These are phyloP conservation scores for Setipinna tenuifilis DNA, from an alignment of 2,797 vertebrate species.

Conservation along the genomic window DNA sequence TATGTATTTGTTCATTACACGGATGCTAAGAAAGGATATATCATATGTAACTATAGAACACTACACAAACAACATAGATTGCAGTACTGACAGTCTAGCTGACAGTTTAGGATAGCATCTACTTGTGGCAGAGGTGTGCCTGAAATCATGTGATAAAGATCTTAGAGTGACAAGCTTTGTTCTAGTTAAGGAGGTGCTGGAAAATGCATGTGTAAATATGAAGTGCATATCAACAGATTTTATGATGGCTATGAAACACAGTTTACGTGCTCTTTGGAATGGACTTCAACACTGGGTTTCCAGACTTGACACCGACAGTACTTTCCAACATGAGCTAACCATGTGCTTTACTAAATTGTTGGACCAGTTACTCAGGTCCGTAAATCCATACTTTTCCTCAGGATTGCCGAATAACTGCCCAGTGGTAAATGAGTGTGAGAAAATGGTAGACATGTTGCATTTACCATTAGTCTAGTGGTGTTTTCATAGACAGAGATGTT, in stretches of 20 bases:
- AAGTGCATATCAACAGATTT: background rate
- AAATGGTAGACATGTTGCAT: too few species aligned
- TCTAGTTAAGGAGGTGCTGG: background rate
- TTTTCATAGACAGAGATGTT: constrained; percentile 59
- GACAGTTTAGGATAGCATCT: too few species aligned
- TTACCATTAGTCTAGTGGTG: too few species aligned
- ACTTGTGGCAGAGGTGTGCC: too few species aligned
- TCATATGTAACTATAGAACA: too few species aligned
- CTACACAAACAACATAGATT: too few species aligned
- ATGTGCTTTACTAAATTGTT: background rate
- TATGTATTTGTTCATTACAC: too few species aligned
- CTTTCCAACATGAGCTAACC: too few species aligned
- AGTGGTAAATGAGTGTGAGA: background rate
- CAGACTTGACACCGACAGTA: background rate
- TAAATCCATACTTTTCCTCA: background rate
- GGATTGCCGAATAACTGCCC: background rate
- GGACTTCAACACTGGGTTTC: background rate
- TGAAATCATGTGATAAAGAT: too few species aligned
- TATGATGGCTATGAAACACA: background rate
- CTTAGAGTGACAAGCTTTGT: background rate
- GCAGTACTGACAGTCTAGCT: too few species aligned
- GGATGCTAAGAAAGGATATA: too few species aligned
- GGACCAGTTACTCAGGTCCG: too few species aligned
- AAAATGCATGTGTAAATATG: background rate
- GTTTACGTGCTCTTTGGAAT: background rate